Evolutionary conservation across 92 coral and sea anemone genomes (phyloP).

Genomic region (Phenganax marumi): DNA sequence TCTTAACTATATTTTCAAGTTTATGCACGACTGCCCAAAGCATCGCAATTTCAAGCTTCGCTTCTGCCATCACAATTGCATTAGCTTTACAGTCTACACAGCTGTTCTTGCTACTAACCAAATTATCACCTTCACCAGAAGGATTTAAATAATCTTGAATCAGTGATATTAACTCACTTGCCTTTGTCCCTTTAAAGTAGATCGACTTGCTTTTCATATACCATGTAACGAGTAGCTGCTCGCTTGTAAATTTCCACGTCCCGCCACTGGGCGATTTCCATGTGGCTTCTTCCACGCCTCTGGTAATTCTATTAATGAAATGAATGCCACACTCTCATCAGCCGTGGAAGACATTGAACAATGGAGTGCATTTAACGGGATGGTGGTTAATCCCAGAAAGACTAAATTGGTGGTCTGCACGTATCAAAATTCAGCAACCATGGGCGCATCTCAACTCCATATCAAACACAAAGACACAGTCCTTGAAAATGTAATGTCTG

Average conservation of each 20-base stretch:
- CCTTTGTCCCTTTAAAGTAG: too few species aligned
- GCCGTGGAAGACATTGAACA: slow-evolving; percentile 5
- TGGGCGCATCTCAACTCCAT: background rate
- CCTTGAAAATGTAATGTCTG: background rate
- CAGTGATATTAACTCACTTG: too few species aligned
- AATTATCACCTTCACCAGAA: too few species aligned
- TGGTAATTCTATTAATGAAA: background rate
- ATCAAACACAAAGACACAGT: background rate
- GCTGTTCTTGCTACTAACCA: too few species aligned
- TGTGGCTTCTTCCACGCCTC: background rate
- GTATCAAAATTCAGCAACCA: background rate
- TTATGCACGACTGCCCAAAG: background rate
- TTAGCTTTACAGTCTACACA: background rate
- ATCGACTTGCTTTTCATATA: too few species aligned
- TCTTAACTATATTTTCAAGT: too few species aligned
- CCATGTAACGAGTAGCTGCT: too few species aligned
- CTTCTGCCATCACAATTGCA: background rate
- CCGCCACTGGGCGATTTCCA: too few species aligned
- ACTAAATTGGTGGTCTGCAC: slow-evolving; percentile 5
- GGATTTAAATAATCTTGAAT: too few species aligned
- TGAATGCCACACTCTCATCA: background rate
- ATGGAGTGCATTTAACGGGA: background rate
- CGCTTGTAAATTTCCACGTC: too few species aligned
- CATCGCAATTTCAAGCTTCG: background rate
- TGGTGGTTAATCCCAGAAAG: background rate